Evolutionary conservation across 2,113 vertebrate species (phyloP).

Genomic region (Desmodus rotundus): DNA sequence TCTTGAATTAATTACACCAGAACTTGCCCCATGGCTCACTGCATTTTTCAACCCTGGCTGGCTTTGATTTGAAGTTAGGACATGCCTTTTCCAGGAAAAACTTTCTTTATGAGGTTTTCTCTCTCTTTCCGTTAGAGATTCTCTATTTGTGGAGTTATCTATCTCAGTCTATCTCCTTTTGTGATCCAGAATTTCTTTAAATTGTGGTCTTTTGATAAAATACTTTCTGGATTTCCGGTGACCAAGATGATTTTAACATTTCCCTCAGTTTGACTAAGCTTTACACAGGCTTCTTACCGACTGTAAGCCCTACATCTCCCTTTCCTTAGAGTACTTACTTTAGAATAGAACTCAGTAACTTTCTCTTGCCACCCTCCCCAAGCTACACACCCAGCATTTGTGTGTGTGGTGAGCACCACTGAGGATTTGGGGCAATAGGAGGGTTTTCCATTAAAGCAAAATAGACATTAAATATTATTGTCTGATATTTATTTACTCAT

Average conservation of each 20-base stretch:
- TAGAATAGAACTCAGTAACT: background rate
- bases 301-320: background rate
- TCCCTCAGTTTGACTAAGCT: background rate
- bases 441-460: background rate
- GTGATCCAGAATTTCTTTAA: background rate
- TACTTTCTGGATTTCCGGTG: background rate
- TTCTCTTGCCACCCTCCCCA: background rate
- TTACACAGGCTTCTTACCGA: background rate
- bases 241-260: background rate
- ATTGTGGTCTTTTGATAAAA: background rate
- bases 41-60: background rate
- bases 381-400: background rate
- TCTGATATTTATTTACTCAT: background rate
- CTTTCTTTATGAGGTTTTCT: background rate
- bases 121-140: background rate
- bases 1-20: constrained; percentile 46
- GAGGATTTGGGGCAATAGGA: background rate
- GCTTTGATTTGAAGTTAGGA: background rate
- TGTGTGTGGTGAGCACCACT: background rate
- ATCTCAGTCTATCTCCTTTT: background rate
- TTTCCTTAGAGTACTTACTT: background rate
- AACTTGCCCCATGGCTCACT: background rate
- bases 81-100: background rate
- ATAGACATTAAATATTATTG: background rate
- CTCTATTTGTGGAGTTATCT: background rate